Evolutionary conservation across 2,888 invertebrate species (phyloP).

Genomic region (Drosophila melanocephala): DNA sequence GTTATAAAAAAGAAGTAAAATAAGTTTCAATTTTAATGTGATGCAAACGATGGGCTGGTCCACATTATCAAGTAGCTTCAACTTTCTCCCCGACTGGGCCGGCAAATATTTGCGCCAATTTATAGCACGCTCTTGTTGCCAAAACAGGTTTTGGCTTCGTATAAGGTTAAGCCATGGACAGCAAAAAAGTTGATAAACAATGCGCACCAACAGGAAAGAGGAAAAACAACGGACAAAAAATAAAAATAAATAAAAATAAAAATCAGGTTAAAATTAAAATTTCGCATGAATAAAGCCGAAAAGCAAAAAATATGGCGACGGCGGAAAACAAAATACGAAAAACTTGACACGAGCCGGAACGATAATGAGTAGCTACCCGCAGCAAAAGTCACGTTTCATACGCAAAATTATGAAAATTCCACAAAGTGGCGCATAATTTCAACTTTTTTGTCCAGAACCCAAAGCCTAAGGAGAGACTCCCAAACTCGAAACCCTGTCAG

Average conservation of each 20-base stretch:
- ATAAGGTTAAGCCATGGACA: constrained; percentile 55
- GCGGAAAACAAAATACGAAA: constrained; percentile 5
- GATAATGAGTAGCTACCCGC: constrained; percentile 46
- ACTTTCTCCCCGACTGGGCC: constrained; percentile 1
- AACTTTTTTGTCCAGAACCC: constrained; percentile 34
- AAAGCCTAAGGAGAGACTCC: constrained; percentile 1
- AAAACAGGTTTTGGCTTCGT: constrained; percentile 47
- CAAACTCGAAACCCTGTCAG: too few species aligned
- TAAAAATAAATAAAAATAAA: constrained; percentile 8
- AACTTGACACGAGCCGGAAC: constrained; percentile 34
- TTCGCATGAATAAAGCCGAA: constrained; percentile 37
- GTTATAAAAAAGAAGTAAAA: constrained; percentile 32
- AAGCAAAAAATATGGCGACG: constrained; percentile 11
- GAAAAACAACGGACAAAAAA: neutral
- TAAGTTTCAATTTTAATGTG: constrained; percentile 57
- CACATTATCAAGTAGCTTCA: constrained; percentile 58
- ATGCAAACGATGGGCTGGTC: constrained; percentile 40
- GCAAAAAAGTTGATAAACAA: constrained; percentile 71
- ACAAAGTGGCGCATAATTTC: constrained; percentile 69
- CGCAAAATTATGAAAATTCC: constrained; percentile 77
- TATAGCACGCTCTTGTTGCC: constrained; percentile 65
- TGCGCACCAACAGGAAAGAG: constrained; percentile 37
- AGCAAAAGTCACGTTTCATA: constrained; percentile 76
- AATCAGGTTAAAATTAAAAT: constrained; percentile 75
- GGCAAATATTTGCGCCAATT: constrained; percentile 75